phyloP scores from a whole-genome alignment of 2,888 invertebrate species.

The Lasioglossum marginatum region DNA sequence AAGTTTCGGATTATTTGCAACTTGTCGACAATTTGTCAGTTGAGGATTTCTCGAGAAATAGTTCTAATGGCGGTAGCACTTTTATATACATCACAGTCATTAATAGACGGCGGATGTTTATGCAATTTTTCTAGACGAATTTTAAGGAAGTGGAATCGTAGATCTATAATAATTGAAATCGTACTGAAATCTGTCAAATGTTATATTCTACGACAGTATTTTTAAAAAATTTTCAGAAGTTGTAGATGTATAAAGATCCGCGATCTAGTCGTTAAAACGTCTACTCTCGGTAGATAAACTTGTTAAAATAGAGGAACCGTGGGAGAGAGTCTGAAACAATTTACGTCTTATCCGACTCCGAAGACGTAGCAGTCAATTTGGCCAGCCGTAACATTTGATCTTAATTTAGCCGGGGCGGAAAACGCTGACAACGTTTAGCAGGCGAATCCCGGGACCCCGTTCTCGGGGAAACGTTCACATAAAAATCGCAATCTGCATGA shows the following conservation, averaged over 20 bases:
- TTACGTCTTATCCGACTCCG: not conserved
- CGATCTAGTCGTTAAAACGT: not conserved
- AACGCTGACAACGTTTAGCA: not conserved
- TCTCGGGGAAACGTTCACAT: not conserved
- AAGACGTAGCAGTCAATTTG: not conserved
- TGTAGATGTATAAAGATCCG: no score
- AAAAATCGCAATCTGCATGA: slow-evolving; percentile 2
- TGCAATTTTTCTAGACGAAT: no score
- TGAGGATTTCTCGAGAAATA: not conserved
- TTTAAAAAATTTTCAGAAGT: no score
- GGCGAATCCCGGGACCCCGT: not conserved
- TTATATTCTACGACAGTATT: no score
- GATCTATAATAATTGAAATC: no score
- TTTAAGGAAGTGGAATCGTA: no score
- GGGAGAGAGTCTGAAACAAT: no score
- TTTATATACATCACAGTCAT: no score
- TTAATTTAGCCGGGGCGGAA: not conserved
- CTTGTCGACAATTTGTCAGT: not conserved
- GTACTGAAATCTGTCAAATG: no score
- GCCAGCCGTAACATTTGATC: not conserved
- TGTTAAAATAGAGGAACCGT: not conserved
- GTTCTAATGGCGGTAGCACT: not conserved
- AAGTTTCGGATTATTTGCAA: not conserved
- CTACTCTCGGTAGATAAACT: not conserved
- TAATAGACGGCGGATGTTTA: no score